Evolutionary conservation across 1,140 invertebrate species (phyloP), one percentile per base, ranked within the genome.

Genomic region (Drosophila watanabei): DNA sequence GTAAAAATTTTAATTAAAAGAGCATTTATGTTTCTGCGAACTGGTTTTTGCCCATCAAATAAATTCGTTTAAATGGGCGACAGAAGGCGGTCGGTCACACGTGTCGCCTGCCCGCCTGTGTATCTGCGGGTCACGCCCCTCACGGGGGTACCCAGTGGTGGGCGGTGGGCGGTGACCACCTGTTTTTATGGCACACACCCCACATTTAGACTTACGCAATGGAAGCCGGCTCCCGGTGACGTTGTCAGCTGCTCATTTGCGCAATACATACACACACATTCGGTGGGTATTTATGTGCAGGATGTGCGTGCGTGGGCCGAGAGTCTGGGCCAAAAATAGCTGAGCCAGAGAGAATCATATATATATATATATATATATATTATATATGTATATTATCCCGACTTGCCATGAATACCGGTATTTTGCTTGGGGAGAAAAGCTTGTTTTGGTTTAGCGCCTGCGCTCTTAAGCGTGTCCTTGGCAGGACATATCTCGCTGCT

Each of bases 401-500:
- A 56, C 52, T 37, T 39, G 14, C 14, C 35, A 0, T 28, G 7
- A 62, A 73, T 54, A 63, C 30, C 39, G 54, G 41, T 54, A 20
- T 71, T 59, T 32, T 18, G 48, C 13, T 57, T 10, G 16, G 68
- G 9, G 41, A 35, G 32, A 57, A 57, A 57, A 83, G 63, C 56
- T 71, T 7, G 9, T 5, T n/a, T 80, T 65, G 13, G 30, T 4
- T 9, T 32, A 39, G 62, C 75, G 79, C 75, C 71, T 82, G 82
- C 82, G 82, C 69, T 37, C 9, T 49, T 11, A 4, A 16, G 10
- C 48, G 56, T 85, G 83, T 86, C 83, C 82, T 86, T 86, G 82
- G 20, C 57, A 82, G 75, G 82, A 87, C 83, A 87, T 64, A 71
- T 73, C 45, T 52, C 48, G 48, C 16, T 30, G 51, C 33, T 28